Conservation (phyloP, 2,888 invertebrate species). For the Lasioglossum leucozonium region DNA sequence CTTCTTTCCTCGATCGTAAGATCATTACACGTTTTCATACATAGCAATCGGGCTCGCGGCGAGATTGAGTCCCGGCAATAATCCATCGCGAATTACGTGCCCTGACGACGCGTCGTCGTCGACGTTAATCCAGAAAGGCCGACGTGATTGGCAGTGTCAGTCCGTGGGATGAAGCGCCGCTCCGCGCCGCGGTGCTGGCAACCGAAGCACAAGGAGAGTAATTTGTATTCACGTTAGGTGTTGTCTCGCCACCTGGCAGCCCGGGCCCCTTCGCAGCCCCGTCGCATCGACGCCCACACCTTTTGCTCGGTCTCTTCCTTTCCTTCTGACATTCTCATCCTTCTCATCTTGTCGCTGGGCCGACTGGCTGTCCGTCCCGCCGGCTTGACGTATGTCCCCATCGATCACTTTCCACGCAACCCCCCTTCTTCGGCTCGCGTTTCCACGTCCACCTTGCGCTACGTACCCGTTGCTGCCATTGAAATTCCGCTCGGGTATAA, state of each 20-base stretch:
- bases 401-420: conserved; percentile 77
- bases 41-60: conserved; percentile 22
- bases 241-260: conserved; percentile 79
- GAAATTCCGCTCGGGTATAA: conserved; percentile 77
- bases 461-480: conserved; percentile 68
- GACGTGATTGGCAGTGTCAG: conserved; percentile 75
- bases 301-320: conserved; percentile 54
- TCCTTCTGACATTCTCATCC: conserved; percentile 67
- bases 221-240: conserved; percentile 81
- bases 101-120: conserved; percentile 57
- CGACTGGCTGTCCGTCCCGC: conserved; percentile 71
- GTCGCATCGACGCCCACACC: conserved; percentile 46
- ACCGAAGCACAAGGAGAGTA: conserved; percentile 73
- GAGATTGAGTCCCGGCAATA: conserved; percentile 65
- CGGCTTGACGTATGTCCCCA: conserved; percentile 79
- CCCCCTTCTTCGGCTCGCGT: conserved; percentile 65
- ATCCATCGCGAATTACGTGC: conserved; percentile 73
- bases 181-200: conserved; percentile 63
- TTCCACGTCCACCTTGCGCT: conserved; percentile 71
- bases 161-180: conserved; percentile 65
- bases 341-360: conserved; percentile 66
- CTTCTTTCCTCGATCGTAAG: not conserved
- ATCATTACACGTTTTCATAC: conserved; percentile 37
- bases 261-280: conserved; percentile 37
- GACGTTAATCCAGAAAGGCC: conserved; percentile 72